Percentiles rank a stretch among this genome's conserved stretches.
These are phyloP conservation scores for Dendrocopos noguchii DNA, from an alignment of 2,113 vertebrate genomes.

Conservation along the genomic window DNA sequence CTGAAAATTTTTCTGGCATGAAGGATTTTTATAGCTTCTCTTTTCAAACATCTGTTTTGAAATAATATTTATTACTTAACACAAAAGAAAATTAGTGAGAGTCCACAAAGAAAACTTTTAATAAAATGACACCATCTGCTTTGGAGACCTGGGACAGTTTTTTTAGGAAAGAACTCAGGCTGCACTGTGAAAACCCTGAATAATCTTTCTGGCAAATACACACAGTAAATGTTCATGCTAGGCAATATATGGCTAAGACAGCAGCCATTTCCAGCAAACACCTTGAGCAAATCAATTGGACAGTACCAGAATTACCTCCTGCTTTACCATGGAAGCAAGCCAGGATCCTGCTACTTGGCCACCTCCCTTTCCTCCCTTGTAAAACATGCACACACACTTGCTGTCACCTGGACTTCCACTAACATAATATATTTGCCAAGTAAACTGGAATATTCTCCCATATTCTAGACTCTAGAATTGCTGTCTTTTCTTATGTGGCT, in stretches of 20 bases:
- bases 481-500: neutral
- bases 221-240: slow-evolving; percentile 15
- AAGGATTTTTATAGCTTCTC: neutral
- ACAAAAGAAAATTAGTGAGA: neutral
- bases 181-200: slow-evolving; percentile 30
- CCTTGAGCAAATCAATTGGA: slow-evolving; percentile 55
- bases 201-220: slow-evolving; percentile 33
- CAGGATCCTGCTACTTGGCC: neutral
- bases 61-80: neutral
- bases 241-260: neutral
- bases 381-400: neutral
- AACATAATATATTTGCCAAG: neutral
- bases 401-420: neutral
- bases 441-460: neutral
- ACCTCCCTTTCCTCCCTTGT: neutral
- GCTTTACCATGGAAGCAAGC: slow-evolving; percentile 13
- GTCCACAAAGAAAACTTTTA: neutral
- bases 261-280: slow-evolving; percentile 51
- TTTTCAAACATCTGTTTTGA: neutral
- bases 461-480: neutral
- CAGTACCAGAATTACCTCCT: slow-evolving; percentile 43
- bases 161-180: neutral
- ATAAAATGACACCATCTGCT: slow-evolving; percentile 45
- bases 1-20: neutral
- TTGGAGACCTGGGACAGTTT: slow-evolving; percentile 2